Evolutionary conservation across 2,113 vertebrate genomes (phyloP), one percentile per base, ranked within the genome.

Genomic region (Noturus placidus): DNA sequence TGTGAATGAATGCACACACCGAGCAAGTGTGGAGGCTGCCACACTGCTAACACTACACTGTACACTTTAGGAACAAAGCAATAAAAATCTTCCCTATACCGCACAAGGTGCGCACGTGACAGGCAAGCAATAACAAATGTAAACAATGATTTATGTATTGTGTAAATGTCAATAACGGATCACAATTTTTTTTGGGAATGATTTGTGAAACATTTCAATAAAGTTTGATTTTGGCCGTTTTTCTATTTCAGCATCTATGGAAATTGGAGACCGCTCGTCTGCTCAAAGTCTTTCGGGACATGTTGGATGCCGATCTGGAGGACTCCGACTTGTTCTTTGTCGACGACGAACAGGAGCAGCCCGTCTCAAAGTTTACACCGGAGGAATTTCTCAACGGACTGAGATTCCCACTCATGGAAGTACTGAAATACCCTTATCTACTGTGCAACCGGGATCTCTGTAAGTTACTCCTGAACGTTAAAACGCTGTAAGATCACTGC

Each of bases 381-480:
- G 93, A 94, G 0, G 94, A 96, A 42, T 96, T 96, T 91, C 96
- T 96, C 86, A 95, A 96, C 65, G 90, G 92, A 63, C 87, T 97
- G 17, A 92, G 95, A 5, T 94, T 96, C 57, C 96, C 96, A 0
- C 91, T 97, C 79, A 87, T 95, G n/a, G 97, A 97, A 90, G 93
- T 97, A 15, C 92, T 97, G 88, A 97, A 96, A 87, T 96, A 96
- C 0, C 96, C 96, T 0, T 97, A 97, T 2, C 86, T 97, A 78
- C 92, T 97, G 81, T 91, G 96, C 15, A 91, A 96, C n/a, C 65
- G 92, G 72, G 92, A 86, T 84, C 92, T 97, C 87, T 95, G 97
- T 97, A 92, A 82, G 96, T 96, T 17, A 25, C 33, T n/a, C 33
- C 10, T 61, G 22, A 61, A 82, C 27, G 20, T 38, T 56, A 56